Conservation (phyloP, 2,113 vertebrate genomes). For the Formicarius rufipectus region DNA sequence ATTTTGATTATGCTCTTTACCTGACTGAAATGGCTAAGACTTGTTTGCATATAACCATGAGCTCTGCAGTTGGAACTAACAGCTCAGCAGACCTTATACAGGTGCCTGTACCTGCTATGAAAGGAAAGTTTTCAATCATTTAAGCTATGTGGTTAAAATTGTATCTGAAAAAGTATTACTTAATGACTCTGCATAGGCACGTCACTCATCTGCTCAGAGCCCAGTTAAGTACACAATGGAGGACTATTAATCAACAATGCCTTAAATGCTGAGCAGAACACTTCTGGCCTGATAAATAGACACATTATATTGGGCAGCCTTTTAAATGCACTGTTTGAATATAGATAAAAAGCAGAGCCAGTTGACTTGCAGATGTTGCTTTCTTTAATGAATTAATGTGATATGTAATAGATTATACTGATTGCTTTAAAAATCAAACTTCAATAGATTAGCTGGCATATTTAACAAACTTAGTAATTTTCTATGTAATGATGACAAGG, state of each 20-base stretch:
- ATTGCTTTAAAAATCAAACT: slow-evolving; percentile 40
- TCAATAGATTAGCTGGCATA: slow-evolving; percentile 18
- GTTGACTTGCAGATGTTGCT: not conserved
- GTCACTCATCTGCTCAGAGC: not conserved
- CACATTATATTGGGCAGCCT: slow-evolving; percentile 6
- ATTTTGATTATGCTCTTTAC: not conserved
- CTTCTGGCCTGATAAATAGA: slow-evolving; percentile 8
- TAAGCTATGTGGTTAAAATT: not conserved
- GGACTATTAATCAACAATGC: not conserved
- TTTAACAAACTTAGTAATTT: slow-evolving; percentile 53
- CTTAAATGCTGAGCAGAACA: not conserved
- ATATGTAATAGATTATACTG: not conserved
- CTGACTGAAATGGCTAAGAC: not conserved
- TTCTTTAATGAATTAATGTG: slow-evolving; percentile 41
- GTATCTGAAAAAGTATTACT: not conserved
- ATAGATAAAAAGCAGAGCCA: not conserved
- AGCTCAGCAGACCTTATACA: not conserved
- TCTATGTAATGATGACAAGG: not conserved
- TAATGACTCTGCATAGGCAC: not conserved
- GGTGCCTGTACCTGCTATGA: not conserved
- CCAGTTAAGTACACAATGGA: not conserved
- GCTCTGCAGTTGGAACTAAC: not conserved
- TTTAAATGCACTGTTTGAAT: slow-evolving; percentile 1
- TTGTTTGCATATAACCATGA: not conserved
- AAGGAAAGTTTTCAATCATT: not conserved